Evolutionary conservation across 2,797 vertebrate genomes (phyloP), one percentile per base, ranked within the genome.

Genomic region (Enteromius argenteus): DNA sequence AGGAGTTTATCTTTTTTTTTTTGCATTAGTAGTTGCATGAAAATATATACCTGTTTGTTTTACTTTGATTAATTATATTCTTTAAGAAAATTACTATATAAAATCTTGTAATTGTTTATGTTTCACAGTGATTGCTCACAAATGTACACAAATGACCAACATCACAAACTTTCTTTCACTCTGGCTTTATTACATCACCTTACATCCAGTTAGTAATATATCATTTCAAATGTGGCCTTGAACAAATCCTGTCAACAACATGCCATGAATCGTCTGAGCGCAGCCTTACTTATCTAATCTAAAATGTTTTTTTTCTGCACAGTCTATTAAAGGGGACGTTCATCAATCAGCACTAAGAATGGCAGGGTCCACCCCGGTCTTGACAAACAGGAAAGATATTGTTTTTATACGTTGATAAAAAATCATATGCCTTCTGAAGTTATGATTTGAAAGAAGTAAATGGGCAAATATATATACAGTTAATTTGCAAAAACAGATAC

Each of bases 201-300:
- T 17, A 42, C 11, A 80, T 53, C n/a, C 21, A 19, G 39, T 42
- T 2, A 42, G 37, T 73, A 81, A 60, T 17, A 75, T 27, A n/a
- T 74, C 0, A 27, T 10, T 82, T 82, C 3, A 35, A 8, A 78
- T 51, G 79, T 74, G 88, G 83, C 93, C 93, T 93, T 93, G 92
- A 72, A 80, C 64, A 79, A 87, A 92, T 92, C 92, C 92, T 91
- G 83, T 82, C 46, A 67, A 62, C 83, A 84, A 49, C 62, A 71
- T 19, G 21, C 8, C 67, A 56, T 44, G 7, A 58, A 69, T 9
- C 5, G 0, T 51, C 30, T 8, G 77, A 58, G 84, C 84, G 86
- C 86, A 90, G 90, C 87, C 88, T 90, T 69, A 37, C 27, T 85
- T 93, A 94, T 94, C 94, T 94, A 90, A 94, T 93, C 92, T 89